Conservation (phyloP, 2,888 invertebrate species). For the Drosophila paracracens region DNA sequence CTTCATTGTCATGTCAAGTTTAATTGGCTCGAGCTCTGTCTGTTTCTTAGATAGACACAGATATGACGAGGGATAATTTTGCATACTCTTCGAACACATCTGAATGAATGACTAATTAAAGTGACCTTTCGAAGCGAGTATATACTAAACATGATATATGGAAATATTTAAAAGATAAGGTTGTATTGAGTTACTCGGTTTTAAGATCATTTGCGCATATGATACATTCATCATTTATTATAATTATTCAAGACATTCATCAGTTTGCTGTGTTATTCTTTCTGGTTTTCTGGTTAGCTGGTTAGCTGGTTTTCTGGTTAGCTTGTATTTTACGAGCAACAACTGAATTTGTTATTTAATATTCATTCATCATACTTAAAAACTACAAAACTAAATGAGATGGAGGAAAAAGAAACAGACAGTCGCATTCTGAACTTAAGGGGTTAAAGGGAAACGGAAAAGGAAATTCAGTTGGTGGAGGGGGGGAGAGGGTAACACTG, state of each 20-base stretch:
- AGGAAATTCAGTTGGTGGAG: neutral
- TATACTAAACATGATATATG: neutral
- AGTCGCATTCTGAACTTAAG: slow-evolving; percentile 1
- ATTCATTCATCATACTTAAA: slow-evolving; percentile 78
- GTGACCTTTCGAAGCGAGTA: neutral
- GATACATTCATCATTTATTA: slow-evolving; percentile 49
- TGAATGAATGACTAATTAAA: neutral
- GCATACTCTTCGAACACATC: too few relatives aligned
- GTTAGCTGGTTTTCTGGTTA: slow-evolving; percentile 8
- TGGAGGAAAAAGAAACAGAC: slow-evolving; percentile 21
- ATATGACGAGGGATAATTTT: neutral
- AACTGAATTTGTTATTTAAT: slow-evolving; percentile 70
- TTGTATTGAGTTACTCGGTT: neutral
- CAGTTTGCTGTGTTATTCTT: slow-evolving; percentile 5
- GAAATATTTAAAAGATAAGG: neutral
- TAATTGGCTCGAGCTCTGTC: neutral
- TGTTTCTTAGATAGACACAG: neutral
- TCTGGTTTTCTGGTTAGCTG: neutral
- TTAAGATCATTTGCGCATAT: slow-evolving; percentile 36
- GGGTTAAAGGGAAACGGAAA: neutral
- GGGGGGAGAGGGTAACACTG: slow-evolving; percentile 17
- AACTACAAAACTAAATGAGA: slow-evolving; percentile 8
- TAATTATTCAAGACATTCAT: slow-evolving; percentile 43
- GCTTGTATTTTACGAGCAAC: slow-evolving; percentile 25
- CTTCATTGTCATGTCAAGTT: neutral